Conservation (phyloP, 2,113 vertebrate genomes). For the Beaufortia kweichowensis region DNA sequence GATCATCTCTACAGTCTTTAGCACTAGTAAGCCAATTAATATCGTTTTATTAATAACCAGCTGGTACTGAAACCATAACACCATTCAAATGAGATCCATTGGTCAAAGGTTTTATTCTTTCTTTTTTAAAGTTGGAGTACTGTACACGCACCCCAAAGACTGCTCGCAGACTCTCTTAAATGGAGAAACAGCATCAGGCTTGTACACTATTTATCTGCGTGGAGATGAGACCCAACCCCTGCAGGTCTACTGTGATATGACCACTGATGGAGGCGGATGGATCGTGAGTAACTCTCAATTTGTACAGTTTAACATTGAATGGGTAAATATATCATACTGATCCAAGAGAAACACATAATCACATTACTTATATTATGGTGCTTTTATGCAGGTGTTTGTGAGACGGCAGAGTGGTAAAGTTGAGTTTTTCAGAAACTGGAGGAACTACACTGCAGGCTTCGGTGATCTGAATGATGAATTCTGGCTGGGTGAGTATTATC, state of each 20-base stretch:
- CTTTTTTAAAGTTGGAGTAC: constrained; percentile 79
- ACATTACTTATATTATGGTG: neutral
- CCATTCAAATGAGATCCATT: neutral
- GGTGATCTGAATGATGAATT: constrained; percentile 92
- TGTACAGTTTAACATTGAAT: neutral
- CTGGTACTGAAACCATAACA: neutral
- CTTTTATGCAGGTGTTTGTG: constrained; percentile 83
- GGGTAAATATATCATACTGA: neutral
- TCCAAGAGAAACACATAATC: neutral
- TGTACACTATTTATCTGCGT: constrained; percentile 87
- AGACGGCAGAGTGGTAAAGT: constrained; percentile 87
- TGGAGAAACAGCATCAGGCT: constrained; percentile 84
- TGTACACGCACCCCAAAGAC: constrained; percentile 89
- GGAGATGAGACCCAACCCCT: constrained; percentile 84
- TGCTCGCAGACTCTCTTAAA: constrained; percentile 94
- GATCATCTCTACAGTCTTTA: constrained; percentile 78
- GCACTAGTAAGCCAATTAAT: constrained; percentile 85
- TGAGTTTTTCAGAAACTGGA: constrained; percentile 96
- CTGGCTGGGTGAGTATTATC: constrained; percentile 84
- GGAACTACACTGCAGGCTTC: constrained; percentile 87
- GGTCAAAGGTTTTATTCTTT: constrained; percentile 40
- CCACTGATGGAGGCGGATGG: constrained; percentile 92
- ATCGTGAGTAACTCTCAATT: constrained; percentile 81
- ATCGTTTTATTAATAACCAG: neutral
- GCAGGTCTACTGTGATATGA: constrained; percentile 95